Conservation (phyloP, 2,888 invertebrate species). For the Ecliptopera silaceata region DNA sequence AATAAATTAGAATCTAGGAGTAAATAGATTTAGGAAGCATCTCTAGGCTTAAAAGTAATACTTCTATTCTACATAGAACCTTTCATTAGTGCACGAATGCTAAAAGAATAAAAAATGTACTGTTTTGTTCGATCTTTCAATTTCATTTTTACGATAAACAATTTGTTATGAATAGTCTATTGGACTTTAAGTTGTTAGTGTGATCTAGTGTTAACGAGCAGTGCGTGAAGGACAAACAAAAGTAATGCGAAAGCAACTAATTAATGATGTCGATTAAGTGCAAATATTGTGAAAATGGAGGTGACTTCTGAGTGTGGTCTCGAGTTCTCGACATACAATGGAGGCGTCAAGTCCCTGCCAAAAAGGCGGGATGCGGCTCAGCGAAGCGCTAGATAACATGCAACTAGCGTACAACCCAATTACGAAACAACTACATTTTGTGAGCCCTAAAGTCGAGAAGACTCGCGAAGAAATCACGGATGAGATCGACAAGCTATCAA, state of each 20-base stretch:
- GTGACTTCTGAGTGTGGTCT: conserved; percentile 49
- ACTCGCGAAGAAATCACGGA: conserved; percentile 57
- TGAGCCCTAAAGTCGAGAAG: conserved; percentile 74
- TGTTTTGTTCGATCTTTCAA: conserved; percentile 16
- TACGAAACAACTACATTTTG: conserved; percentile 87
- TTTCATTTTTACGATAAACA: conserved; percentile 32
- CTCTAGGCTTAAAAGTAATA: conserved; percentile 5
- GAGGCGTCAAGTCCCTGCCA: conserved; percentile 67
- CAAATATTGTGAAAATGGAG: conserved; percentile 56
- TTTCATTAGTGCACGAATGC: neutral
- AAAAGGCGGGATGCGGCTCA: conserved; percentile 84
- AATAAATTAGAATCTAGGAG: conserved; percentile 20
- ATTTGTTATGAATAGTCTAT: conserved; percentile 34
- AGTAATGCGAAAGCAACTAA: conserved; percentile 13
- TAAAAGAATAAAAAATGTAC: neutral
- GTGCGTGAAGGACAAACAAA: conserved; percentile 6
- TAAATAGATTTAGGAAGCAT: conserved; percentile 13
- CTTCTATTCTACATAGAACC: conserved; percentile 5
- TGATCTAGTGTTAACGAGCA: conserved; percentile 11
- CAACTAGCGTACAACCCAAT: conserved; percentile 89
- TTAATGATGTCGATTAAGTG: conserved; percentile 49
- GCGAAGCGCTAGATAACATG: conserved; percentile 88
- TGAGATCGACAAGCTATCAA: conserved; percentile 73
- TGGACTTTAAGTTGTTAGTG: conserved; percentile 17
- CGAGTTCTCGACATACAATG: conserved; percentile 58